Evolutionary conservation across 1,140 invertebrate species (phyloP).

Genomic region (Cotesia chilonis): DNA sequence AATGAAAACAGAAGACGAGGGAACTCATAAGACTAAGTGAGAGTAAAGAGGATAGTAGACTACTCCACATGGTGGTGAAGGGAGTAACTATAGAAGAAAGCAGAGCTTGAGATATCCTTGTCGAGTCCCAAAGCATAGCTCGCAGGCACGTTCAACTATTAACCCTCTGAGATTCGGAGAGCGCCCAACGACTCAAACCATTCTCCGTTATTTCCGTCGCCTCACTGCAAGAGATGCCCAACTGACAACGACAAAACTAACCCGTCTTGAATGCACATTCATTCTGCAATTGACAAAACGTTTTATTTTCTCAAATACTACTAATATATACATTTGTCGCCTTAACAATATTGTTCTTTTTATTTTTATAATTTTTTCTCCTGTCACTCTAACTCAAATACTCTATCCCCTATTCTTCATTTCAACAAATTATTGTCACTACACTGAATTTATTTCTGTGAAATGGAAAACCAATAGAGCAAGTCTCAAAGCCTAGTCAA

Average conservation of each 20-base stretch:
- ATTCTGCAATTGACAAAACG: neutral
- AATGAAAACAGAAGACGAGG: slow-evolving; percentile 18
- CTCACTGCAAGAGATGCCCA: slow-evolving; percentile 3
- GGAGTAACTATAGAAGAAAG: neutral
- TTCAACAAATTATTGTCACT: too few species aligned
- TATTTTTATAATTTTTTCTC: neutral
- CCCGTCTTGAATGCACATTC: slow-evolving; percentile 16
- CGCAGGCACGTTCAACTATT: slow-evolving; percentile 53
- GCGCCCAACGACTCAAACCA: slow-evolving; percentile 45
- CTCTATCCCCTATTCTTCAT: neutral
- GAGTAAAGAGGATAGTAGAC: slow-evolving; percentile 12
- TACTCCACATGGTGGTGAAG: neutral
- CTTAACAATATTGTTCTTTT: slow-evolving; percentile 29
- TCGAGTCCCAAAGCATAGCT: slow-evolving; percentile 42
- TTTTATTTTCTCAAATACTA: slow-evolving; percentile 25
- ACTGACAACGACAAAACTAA: slow-evolving; percentile 25
- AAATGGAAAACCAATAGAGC: too few species aligned
- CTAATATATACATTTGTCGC: slow-evolving; percentile 6
- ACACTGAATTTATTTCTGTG: too few species aligned
- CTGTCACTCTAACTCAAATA: neutral
- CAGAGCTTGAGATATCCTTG: slow-evolving; percentile 13
- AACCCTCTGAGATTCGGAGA: slow-evolving; percentile 51
- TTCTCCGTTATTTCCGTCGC: slow-evolving; percentile 33
- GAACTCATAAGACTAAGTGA: slow-evolving; percentile 9
- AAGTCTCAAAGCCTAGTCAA: too few species aligned